Conservation (phyloP, 2,797 vertebrate species). For the Sus cebifrons region DNA sequence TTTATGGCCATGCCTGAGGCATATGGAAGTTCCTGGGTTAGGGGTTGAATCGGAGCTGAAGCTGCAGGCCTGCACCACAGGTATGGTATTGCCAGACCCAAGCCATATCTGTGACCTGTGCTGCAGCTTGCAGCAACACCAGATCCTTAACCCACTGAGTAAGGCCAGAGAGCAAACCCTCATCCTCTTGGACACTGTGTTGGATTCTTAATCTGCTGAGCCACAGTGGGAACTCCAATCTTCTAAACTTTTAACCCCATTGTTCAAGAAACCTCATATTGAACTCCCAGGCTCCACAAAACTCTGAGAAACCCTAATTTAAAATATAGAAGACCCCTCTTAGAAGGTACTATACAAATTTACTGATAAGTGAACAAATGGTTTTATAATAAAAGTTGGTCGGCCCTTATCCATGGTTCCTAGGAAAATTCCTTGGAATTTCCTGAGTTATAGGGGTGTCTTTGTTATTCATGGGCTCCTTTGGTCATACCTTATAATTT, state of each 20-base stretch:
- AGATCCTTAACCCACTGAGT: too few species aligned
- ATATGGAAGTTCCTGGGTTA: too few species aligned
- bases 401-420: neutral
- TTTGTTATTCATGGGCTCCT: neutral
- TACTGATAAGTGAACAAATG: constrained; percentile 8
- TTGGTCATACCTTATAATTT: neutral
- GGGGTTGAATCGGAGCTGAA: too few species aligned
- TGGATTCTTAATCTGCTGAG: too few species aligned
- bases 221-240: neutral
- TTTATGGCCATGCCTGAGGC: too few species aligned
- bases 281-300: neutral
- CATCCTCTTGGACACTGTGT: too few species aligned
- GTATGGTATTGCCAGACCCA: too few species aligned
- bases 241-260: neutral
- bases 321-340: neutral
- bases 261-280: neutral
- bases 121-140: too few species aligned
- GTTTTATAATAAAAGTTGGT: neutral
- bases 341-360: neutral
- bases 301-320: neutral
- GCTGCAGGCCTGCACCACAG: too few species aligned
- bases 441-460: neutral
- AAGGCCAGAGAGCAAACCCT: too few species aligned
- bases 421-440: constrained; percentile 24
- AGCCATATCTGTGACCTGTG: too few species aligned